Conservation (phyloP, 2,888 invertebrate genomes). For the Pterobdella sp. region DNA sequence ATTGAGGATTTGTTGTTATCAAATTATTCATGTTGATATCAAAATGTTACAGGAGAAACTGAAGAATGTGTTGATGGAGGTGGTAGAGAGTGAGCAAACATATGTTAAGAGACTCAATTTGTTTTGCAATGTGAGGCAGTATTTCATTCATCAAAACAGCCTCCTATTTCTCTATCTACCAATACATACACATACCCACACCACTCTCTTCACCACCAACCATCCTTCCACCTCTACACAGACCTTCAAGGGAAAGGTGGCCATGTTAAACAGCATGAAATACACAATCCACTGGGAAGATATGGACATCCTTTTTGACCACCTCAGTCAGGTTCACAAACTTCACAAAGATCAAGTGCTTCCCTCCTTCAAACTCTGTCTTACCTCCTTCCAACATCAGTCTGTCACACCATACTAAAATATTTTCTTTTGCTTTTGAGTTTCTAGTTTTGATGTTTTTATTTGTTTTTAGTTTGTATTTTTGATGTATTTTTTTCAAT, state of each 20-base stretch:
- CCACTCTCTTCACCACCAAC: background rate
- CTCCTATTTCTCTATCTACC: too few relatives aligned
- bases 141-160: too few relatives aligned
- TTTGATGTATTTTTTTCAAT: too few relatives aligned
- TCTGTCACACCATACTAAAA: background rate
- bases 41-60: slow-evolving; percentile 20
- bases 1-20: too few relatives aligned
- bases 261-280: background rate
- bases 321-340: background rate
- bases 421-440: background rate
- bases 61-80: slow-evolving; percentile 7
- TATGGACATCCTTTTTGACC: background rate
- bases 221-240: background rate
- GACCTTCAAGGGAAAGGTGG: background rate
- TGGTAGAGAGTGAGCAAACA: slow-evolving; percentile 5
- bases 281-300: background rate
- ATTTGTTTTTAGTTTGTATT: too few relatives aligned
- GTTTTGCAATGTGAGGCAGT: slow-evolving; percentile 9
- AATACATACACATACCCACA: too few relatives aligned
- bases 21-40: background rate
- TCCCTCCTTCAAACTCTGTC: background rate
- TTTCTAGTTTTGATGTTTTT: background rate
- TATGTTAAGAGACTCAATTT: slow-evolving; percentile 17
- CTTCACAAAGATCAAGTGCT: background rate
- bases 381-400: background rate